These are phyloP conservation scores for Acanthisitta chloris DNA, from an alignment of 2,113 vertebrate genomes.

Conservation along the genomic window DNA sequence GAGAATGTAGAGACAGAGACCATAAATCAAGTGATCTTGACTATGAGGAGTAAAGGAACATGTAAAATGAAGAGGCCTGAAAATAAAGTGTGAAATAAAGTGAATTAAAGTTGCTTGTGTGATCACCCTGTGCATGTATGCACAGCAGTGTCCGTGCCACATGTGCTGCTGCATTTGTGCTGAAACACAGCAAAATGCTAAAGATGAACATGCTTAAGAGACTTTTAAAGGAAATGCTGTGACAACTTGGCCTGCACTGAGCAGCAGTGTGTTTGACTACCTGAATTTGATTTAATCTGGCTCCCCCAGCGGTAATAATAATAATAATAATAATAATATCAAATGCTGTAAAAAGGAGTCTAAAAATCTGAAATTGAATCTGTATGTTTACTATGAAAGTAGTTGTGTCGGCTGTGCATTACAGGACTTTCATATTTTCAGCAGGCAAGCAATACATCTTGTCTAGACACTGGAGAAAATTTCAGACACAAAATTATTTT, in stretches of 20 bases:
- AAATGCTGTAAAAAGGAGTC: neutral
- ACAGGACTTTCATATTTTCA: constrained; percentile 60
- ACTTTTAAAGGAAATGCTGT: neutral
- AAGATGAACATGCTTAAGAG: neutral
- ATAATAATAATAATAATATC: neutral
- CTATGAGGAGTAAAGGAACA: neutral
- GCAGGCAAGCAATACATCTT: constrained; percentile 54
- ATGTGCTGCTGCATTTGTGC: neutral
- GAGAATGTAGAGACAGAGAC: neutral
- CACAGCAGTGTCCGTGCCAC: neutral
- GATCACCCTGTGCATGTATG: neutral
- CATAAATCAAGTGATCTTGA: neutral
- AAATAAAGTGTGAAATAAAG: too few species aligned
- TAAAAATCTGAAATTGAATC: constrained; percentile 32
- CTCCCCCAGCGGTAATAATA: neutral
- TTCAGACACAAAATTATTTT: constrained; percentile 61
- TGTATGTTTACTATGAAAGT: constrained; percentile 32
- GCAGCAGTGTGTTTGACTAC: neutral
- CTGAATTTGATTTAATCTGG: neutral
- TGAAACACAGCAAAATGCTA: neutral
- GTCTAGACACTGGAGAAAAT: constrained; percentile 67
- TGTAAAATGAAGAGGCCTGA: too few species aligned
- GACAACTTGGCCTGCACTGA: neutral
- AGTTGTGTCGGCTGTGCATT: neutral
- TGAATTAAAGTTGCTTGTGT: too few species aligned